phyloP scores from a whole-genome alignment of 2,113 vertebrate species.

The Ardeotis arabs region DNA sequence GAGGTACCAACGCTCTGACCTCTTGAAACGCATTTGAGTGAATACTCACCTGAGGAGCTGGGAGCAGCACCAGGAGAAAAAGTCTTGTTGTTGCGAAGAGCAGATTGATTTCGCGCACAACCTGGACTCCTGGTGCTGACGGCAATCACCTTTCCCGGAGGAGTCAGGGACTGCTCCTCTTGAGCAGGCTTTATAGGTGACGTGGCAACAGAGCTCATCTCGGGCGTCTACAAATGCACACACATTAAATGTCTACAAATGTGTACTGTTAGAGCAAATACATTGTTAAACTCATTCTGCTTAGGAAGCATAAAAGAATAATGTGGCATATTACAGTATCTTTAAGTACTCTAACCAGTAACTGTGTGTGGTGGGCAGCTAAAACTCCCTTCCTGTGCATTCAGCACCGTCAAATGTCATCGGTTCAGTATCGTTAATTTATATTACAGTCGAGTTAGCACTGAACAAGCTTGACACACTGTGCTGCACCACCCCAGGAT shows the following conservation, averaged over 20 bases:
- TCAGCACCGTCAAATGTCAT: neutral
- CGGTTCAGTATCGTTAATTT: neutral
- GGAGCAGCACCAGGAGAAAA: slow-evolving; percentile 73
- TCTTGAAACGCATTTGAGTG: neutral
- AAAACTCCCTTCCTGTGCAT: neutral
- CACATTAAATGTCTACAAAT: neutral
- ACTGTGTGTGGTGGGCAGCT: neutral
- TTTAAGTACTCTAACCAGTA: neutral
- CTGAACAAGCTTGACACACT: neutral
- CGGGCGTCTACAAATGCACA: slow-evolving; percentile 73
- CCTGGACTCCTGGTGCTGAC: slow-evolving; percentile 86
- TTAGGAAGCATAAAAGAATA: neutral
- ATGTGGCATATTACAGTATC: neutral
- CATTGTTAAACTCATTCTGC: neutral
- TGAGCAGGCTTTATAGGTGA: slow-evolving; percentile 84
- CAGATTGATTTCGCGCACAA: slow-evolving; percentile 83
- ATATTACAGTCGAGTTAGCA: neutral
- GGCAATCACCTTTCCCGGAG: slow-evolving; percentile 84
- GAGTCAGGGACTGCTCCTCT: slow-evolving; percentile 87
- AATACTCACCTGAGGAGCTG: slow-evolving; percentile 73
- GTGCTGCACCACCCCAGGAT: neutral
- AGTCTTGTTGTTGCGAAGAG: slow-evolving; percentile 80
- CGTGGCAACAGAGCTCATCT: slow-evolving; percentile 83
- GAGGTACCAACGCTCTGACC: neutral
- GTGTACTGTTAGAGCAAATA: neutral